Conservation (phyloP, 1,140 invertebrate genomes). For the Lineus longissimus region DNA sequence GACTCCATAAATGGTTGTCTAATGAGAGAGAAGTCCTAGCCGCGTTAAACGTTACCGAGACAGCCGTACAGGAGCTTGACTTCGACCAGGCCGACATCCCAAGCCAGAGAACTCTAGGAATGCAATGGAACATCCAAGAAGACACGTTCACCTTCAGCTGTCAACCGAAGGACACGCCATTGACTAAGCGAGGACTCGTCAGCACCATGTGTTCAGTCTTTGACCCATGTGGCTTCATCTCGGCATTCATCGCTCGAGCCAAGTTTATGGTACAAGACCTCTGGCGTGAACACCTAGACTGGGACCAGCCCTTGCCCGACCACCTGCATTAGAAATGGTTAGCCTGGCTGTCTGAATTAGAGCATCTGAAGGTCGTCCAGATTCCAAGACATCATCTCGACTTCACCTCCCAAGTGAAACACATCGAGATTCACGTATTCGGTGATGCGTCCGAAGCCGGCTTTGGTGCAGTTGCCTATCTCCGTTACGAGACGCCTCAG, state of each 20-base stretch:
- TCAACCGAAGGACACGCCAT: background rate
- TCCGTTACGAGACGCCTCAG: background rate
- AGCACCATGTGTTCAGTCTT: background rate
- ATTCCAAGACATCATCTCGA: too few relatives aligned
- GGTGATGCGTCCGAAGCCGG: background rate
- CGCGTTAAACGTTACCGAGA: too few relatives aligned
- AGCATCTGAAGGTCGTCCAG: too few relatives aligned
- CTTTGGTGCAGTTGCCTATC: constrained; percentile 12
- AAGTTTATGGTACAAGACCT: background rate
- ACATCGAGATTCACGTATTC: constrained; percentile 10
- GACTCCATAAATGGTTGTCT: too few relatives aligned
- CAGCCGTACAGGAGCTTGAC: background rate
- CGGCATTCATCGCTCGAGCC: background rate
- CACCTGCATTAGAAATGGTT: too few relatives aligned
- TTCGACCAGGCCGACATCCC: background rate
- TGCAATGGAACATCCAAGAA: constrained; percentile 7
- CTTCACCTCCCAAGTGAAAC: background rate
- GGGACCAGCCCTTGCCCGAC: too few relatives aligned
- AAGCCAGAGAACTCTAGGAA: constrained; percentile 5
- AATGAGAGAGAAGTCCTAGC: too few relatives aligned
- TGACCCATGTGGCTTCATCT: background rate
- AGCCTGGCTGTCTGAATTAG: too few relatives aligned
- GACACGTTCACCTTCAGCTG: constrained; percentile 9
- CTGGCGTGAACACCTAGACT: too few relatives aligned
- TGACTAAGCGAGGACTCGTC: background rate